Evolutionary conservation across 2,113 vertebrate genomes (phyloP).

Genomic region (Lathamus discolor): DNA sequence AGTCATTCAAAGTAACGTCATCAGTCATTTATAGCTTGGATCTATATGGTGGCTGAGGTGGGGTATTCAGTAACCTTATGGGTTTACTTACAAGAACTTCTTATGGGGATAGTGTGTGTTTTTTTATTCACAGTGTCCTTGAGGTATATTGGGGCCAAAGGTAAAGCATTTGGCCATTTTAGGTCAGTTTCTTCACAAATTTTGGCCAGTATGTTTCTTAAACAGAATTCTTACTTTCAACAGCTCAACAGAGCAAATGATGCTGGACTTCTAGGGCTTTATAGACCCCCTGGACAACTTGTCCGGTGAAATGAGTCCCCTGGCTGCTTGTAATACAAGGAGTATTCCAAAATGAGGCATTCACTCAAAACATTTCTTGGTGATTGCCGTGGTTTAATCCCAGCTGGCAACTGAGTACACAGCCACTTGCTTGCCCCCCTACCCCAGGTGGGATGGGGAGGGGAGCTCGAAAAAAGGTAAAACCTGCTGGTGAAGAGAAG

Average conservation of each 20-base stretch:
- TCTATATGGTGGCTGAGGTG: neutral
- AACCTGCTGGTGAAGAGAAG: neutral
- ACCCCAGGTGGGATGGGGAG: neutral
- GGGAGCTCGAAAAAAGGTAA: neutral
- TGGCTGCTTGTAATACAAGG: neutral
- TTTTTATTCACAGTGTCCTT: neutral
- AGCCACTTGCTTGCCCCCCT: neutral
- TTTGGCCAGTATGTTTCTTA: neutral
- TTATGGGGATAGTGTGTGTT: rapidly evolving
- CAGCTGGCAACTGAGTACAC: neutral
- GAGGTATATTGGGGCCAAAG: neutral
- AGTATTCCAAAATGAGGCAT: neutral
- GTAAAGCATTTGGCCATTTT: neutral
- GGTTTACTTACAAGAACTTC: neutral
- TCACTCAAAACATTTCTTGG: neutral
- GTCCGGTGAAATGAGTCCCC: neutral
- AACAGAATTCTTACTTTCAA: neutral
- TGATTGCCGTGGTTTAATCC: neutral
- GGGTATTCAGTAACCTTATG: neutral
- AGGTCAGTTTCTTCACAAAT: neutral
- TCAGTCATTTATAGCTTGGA: neutral
- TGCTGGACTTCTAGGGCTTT: neutral
- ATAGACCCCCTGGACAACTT: neutral
- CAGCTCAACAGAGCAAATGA: neutral
- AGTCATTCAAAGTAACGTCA: neutral